These are phyloP conservation scores for Rhynchotus rufescens DNA, from an alignment of 2,797 vertebrate species.

Conservation along the genomic window DNA sequence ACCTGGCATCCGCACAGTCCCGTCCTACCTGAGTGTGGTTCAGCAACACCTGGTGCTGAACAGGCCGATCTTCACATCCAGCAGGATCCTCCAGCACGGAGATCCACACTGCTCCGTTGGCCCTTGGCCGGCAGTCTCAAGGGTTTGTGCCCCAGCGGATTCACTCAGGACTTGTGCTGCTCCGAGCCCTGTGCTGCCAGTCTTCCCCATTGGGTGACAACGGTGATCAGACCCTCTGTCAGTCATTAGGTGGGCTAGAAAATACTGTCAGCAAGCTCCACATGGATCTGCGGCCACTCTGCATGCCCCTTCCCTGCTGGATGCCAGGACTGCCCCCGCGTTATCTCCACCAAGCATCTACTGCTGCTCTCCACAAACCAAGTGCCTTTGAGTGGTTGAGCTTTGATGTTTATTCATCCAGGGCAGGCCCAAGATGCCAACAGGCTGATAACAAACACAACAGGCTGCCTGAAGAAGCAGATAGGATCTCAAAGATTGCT, in stretches of 20 bases:
- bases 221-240: neutral
- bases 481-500: conserved; percentile 20
- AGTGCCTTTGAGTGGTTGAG: neutral
- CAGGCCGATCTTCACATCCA: neutral
- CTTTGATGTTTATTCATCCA: conserved; percentile 1
- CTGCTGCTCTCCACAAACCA: neutral
- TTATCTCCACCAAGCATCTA: neutral
- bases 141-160: fast-evolving
- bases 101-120: neutral
- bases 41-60: neutral
- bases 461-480: neutral
- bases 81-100: neutral
- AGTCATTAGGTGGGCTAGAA: fast-evolving
- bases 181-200: neutral
- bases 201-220: fast-evolving
- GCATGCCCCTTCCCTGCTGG: neutral
- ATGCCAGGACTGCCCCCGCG: neutral
- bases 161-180: neutral
- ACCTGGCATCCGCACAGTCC: neutral
- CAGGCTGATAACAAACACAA: neutral
- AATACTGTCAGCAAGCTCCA: neutral
- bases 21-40: fast-evolving
- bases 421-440: conserved; percentile 18
- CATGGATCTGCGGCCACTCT: fast-evolving
- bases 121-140: neutral